These are phyloP conservation scores for Dendroctonus ponderosae DNA, from an alignment of 1,140 invertebrate species.

Conservation along the genomic window DNA sequence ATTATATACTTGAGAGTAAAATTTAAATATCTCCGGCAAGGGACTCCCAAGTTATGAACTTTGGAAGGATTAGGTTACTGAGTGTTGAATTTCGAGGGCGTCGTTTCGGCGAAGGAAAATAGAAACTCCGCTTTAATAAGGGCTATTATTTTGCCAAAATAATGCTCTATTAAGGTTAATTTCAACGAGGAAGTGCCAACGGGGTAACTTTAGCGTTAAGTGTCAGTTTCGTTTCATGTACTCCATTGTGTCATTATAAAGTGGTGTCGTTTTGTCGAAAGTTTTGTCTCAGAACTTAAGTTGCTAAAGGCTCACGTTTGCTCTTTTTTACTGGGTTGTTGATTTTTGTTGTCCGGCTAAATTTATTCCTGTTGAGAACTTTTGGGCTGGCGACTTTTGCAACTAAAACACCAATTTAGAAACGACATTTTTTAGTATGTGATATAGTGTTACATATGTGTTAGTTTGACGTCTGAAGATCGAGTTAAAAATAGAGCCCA, in stretches of 20 bases:
- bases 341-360: no score
- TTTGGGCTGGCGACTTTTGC: no score
- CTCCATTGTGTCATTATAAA: slow-evolving; percentile 9
- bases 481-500: no score
- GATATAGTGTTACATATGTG: no score
- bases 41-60: slow-evolving; percentile 3
- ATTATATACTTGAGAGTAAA: slow-evolving; percentile 7
- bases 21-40: slow-evolving; percentile 10
- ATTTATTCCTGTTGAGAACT: no score
- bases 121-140: slow-evolving; percentile 20
- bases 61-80: slow-evolving; percentile 16
- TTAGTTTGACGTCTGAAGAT: no score
- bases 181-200: slow-evolving; percentile 11
- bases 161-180: slow-evolving; percentile 18
- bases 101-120: slow-evolving; percentile 16
- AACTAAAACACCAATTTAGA: no score
- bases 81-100: slow-evolving; percentile 18
- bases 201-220: slow-evolving; percentile 14
- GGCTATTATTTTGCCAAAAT: slow-evolving; percentile 23
- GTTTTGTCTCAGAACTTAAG: no score
- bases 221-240: slow-evolving; percentile 12
- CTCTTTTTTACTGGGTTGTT: no score
- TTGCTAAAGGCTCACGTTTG: no score
- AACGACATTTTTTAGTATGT: no score
- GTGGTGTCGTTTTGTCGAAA: neutral